Percentiles rank a stretch among this genome's conserved stretches.
phyloP scores from a whole-genome alignment of 2,113 vertebrate species.

The Dipodomys ordii region DNA sequence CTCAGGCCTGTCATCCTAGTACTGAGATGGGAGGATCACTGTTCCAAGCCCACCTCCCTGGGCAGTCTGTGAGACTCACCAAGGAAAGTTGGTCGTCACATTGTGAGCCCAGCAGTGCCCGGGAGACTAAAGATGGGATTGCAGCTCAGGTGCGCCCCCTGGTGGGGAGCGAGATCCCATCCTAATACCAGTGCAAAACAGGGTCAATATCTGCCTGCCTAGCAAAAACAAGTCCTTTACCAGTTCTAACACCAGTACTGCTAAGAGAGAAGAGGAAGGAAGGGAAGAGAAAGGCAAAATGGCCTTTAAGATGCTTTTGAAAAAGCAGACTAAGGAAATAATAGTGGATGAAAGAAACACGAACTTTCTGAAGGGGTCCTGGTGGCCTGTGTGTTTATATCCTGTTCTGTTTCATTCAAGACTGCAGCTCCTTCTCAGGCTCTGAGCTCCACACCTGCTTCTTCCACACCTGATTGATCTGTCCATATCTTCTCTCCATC shows the following conservation, averaged over 20 bases:
- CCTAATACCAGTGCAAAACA: not conserved
- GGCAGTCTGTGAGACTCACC: too few relatives aligned
- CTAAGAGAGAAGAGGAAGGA: not conserved
- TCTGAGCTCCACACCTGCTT: not conserved
- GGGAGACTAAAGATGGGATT: too few relatives aligned
- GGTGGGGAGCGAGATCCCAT: not conserved
- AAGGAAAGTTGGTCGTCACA: too few relatives aligned
- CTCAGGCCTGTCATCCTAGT: not conserved
- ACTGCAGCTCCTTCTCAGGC: not conserved
- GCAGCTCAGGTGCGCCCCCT: too few relatives aligned
- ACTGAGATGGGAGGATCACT: not conserved
- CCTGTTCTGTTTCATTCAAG: not conserved
- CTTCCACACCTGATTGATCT: not conserved
- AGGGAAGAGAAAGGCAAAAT: not conserved
- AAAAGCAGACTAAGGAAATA: not conserved
- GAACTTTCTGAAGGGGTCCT: not conserved
- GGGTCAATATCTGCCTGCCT: not conserved
- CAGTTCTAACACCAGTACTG: too few relatives aligned
- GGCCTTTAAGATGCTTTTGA: not conserved
- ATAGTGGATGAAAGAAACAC: not conserved
- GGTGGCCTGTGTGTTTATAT: not conserved
- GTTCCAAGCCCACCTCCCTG: too few relatives aligned
- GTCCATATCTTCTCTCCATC: not conserved
- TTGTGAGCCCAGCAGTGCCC: too few relatives aligned
- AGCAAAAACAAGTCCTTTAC: too few relatives aligned